Evolutionary conservation across 2,797 vertebrate species (phyloP).

Genomic region (Poeciliopsis infans): DNA sequence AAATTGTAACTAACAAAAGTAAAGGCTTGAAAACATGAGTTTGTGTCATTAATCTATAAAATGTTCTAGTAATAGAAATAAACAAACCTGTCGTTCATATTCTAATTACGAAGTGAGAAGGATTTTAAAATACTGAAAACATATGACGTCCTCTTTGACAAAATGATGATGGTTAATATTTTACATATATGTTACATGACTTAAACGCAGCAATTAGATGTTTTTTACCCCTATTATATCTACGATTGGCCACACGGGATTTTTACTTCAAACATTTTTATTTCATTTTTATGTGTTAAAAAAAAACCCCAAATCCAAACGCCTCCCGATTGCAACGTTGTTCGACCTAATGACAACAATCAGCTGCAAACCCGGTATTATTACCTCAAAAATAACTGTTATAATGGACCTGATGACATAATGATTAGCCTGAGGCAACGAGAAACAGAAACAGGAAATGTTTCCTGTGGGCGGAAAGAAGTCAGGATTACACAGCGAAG

Average conservation of each 20-base stretch:
- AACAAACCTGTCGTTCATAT: background rate
- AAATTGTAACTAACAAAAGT: background rate
- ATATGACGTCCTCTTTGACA: background rate
- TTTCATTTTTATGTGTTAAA: slow-evolving; percentile 2
- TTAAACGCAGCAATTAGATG: background rate
- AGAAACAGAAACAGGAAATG: background rate
- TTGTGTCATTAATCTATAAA: background rate
- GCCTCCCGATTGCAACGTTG: slow-evolving; percentile 4
- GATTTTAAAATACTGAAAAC: background rate
- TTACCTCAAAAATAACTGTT: slow-evolving; percentile 8
- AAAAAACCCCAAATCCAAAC: background rate
- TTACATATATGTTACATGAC: background rate
- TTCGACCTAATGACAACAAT: slow-evolving; percentile 4
- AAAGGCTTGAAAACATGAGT: background rate
- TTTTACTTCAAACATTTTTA: background rate
- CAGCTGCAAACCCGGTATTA: background rate
- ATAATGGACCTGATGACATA: background rate
- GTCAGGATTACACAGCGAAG: background rate
- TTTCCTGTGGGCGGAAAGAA: slow-evolving; percentile 8
- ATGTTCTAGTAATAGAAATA: background rate
- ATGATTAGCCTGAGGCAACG: background rate
- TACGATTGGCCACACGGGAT: background rate
- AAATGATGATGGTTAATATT: background rate
- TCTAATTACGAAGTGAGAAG: background rate
- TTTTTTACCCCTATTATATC: background rate